These are phyloP conservation scores for Sebastes minor DNA, from an alignment of 2,797 vertebrate genomes.

Conservation along the genomic window DNA sequence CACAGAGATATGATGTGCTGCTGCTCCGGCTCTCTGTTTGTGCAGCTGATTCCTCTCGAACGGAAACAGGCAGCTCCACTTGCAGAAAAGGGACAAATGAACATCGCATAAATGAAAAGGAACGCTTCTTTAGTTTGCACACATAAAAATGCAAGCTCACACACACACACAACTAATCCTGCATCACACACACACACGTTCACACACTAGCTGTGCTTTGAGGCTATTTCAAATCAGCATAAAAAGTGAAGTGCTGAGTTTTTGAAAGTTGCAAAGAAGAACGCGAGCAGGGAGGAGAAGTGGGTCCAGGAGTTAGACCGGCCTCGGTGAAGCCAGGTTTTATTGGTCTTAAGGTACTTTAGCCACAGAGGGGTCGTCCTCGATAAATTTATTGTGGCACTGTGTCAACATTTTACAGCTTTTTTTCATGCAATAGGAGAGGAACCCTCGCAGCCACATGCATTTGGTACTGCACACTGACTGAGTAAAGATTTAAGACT, in stretches of 20 bases:
- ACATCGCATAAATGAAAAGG: background rate
- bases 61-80: background rate
- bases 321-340: background rate
- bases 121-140: background rate
- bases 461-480: background rate
- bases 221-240: conserved; percentile 12
- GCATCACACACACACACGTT: background rate
- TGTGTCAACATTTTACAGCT: conserved; percentile 46
- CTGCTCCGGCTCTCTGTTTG: conserved; percentile 24
- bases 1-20: conserved; percentile 11
- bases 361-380: conserved; percentile 26
- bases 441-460: background rate
- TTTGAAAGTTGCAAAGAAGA: background rate
- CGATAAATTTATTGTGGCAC: conserved; percentile 33
- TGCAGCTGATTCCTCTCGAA: background rate
- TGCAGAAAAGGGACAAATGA: conserved; percentile 6
- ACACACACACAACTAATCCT: background rate
- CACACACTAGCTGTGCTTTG: background rate
- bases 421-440: conserved; percentile 18
- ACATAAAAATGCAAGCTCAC: background rate
- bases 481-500: conserved; percentile 22
- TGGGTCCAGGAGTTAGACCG: background rate
- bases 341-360: conserved; percentile 13
- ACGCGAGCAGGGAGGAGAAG: background rate
- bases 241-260: conserved; percentile 36